phyloP scores from a whole-genome alignment of 2,888 invertebrate species.

The Stomorhina lunata region DNA sequence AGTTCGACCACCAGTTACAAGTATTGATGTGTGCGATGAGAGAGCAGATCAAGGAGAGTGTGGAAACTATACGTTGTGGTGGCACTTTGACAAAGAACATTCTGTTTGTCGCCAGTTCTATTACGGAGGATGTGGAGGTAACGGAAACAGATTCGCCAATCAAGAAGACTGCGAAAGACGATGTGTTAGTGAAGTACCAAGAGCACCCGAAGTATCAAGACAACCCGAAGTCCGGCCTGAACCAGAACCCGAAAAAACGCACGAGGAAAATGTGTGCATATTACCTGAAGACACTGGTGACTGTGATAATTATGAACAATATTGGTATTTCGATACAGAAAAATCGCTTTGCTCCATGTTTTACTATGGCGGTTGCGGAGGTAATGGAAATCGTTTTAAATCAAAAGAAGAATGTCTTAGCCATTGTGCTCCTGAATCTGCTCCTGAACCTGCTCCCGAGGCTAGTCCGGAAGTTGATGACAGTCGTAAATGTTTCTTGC shows the following conservation, averaged over 20 bases:
- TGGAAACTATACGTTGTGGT: conserved; percentile 85
- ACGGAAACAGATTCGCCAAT: conserved; percentile 90
- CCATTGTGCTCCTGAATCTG: conserved; percentile 82
- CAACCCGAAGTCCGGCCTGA: conserved; percentile 62
- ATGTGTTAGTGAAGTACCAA: conserved; percentile 80
- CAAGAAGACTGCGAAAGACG: conserved; percentile 84
- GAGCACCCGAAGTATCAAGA: conserved; percentile 26
- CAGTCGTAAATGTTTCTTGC: conserved; percentile 82
- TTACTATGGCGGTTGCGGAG: conserved; percentile 94
- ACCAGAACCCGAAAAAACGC: conserved; percentile 63
- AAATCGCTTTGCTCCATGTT: conserved; percentile 86
- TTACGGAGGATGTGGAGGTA: conserved; percentile 95
- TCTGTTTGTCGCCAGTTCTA: conserved; percentile 89
- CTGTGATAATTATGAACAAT: conserved; percentile 86
- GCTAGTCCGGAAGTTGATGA: conserved; percentile 76
- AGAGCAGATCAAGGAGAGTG: conserved; percentile 82
- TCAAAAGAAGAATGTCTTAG: conserved; percentile 84
- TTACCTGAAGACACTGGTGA: conserved; percentile 86
- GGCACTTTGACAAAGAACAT: conserved; percentile 89
- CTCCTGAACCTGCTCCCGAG: conserved; percentile 69
- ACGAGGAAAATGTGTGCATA: conserved; percentile 83
- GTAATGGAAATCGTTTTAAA: conserved; percentile 92
- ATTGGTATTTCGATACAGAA: conserved; percentile 88
- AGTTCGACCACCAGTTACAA: conserved; percentile 1
- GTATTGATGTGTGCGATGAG: conserved; percentile 82